A percentile compares a stretch with the other conserved stretches of the same genome.
Evolutionary conservation across 2,797 vertebrate species (phyloP).

Genomic region (Rhinogobio ventralis): DNA sequence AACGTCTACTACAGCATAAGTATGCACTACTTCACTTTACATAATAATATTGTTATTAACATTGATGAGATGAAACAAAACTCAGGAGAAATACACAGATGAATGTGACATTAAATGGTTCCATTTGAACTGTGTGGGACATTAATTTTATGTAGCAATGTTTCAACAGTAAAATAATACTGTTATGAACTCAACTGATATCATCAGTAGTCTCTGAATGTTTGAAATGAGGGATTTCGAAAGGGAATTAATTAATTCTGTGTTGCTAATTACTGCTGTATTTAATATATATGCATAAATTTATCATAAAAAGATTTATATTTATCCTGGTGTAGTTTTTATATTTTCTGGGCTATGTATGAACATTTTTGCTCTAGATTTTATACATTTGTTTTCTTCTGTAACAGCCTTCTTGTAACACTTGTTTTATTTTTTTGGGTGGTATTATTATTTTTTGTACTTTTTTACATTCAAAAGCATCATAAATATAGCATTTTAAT

Average conservation of each 20-base stretch:
- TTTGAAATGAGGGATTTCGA: constrained; percentile 20
- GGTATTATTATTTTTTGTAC: constrained; percentile 22
- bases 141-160: background rate
- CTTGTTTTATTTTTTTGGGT: background rate
- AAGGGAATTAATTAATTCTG: constrained; percentile 23
- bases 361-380: constrained; percentile 50
- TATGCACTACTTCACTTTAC: constrained; percentile 59
- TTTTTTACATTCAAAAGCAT: constrained; percentile 34
- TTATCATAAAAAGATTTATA: constrained; percentile 54
- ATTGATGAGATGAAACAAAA: constrained; percentile 12
- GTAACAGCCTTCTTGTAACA: constrained; percentile 28
- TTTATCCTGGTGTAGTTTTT: constrained; percentile 59
- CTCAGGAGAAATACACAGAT: constrained; percentile 41
- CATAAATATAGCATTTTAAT: constrained; percentile 12
- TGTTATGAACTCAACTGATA: constrained; percentile 2
- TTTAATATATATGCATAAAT: constrained; percentile 40
- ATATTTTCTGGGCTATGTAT: constrained; percentile 54
- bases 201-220: constrained; percentile 34
- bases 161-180: constrained; percentile 7
- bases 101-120: constrained; percentile 30
- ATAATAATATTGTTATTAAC: constrained; percentile 23
- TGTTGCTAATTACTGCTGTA: constrained; percentile 44
- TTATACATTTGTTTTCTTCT: constrained; percentile 48
- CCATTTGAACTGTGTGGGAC: background rate
- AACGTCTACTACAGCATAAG: constrained; percentile 3